These are phyloP conservation scores for Candidula unifasciata DNA, from an alignment of 2,888 invertebrate genomes.

Conservation along the genomic window DNA sequence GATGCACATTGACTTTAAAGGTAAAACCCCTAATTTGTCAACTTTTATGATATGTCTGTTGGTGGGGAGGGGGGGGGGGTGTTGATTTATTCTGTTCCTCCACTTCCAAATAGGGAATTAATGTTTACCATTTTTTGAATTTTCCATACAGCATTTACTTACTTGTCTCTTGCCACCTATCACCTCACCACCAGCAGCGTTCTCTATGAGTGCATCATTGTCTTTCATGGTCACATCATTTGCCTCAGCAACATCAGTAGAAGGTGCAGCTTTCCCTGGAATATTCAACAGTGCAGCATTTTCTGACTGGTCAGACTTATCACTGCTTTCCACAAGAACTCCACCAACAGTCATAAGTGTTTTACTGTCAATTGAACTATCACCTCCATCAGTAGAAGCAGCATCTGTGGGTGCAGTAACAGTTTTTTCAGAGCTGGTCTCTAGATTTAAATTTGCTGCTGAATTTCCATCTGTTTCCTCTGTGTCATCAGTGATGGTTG, in stretches of 20 bases:
- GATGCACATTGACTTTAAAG: too few species aligned
- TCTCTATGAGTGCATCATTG: neutral
- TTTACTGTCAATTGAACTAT: neutral
- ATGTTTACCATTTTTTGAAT: too few species aligned
- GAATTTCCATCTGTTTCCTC: neutral
- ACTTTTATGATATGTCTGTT: too few species aligned
- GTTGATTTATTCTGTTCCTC: too few species aligned
- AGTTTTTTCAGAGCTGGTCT: neutral
- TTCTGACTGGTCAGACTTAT: neutral
- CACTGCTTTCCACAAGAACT: neutral
- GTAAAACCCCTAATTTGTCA: too few species aligned
- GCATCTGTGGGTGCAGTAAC: neutral
- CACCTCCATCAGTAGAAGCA: neutral
- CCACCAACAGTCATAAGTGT: neutral
- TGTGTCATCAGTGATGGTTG: neutral
- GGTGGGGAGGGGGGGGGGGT: too few species aligned
- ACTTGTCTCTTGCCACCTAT: constrained; percentile 10
- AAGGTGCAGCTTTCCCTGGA: neutral
- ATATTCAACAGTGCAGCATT: neutral
- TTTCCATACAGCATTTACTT: neutral
- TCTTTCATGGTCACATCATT: neutral
- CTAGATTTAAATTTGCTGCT: neutral
- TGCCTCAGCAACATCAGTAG: neutral
- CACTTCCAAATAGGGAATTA: too few species aligned
- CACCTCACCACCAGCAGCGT: neutral